phyloP scores from a whole-genome alignment of 2,888 invertebrate genomes.

The Dasysyrphus albostriatus region DNA sequence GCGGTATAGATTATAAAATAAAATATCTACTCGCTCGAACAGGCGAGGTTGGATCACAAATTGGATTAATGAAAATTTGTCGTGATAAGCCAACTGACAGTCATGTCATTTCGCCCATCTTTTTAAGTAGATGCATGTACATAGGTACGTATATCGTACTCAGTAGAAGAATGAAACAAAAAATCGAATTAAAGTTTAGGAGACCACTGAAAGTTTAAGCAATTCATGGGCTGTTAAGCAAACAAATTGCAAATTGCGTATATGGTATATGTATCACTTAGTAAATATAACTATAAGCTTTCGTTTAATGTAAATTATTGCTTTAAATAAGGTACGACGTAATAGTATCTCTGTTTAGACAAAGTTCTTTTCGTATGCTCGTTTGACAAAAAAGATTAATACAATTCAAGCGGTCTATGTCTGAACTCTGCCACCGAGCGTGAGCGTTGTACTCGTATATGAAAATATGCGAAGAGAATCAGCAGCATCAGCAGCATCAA shows the following conservation, averaged over 20 bases:
- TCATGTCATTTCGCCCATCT: slow-evolving; percentile 23
- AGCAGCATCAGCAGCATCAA: background rate
- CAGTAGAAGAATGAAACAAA: slow-evolving; percentile 18
- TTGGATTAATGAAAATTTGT: slow-evolving; percentile 53
- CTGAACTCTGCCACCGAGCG: slow-evolving; percentile 17
- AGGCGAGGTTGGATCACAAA: slow-evolving; percentile 55
- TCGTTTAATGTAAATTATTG: slow-evolving; percentile 52
- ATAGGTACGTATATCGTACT: background rate
- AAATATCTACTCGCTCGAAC: slow-evolving; percentile 27
- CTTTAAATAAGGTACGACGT: slow-evolving; percentile 36
- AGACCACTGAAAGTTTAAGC: slow-evolving; percentile 39
- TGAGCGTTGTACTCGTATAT: background rate
- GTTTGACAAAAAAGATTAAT: slow-evolving; percentile 29
- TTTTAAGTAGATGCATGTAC: slow-evolving; percentile 11
- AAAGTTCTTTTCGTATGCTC: slow-evolving; percentile 31
- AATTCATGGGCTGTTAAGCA: slow-evolving; percentile 59
- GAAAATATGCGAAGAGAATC: background rate
- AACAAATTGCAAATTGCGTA: slow-evolving; percentile 62
- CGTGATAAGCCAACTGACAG: slow-evolving; percentile 25
- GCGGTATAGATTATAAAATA: slow-evolving; percentile 42
- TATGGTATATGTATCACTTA: background rate
- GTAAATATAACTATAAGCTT: slow-evolving; percentile 6
- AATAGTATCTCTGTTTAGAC: slow-evolving; percentile 46
- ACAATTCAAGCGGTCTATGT: slow-evolving; percentile 13
- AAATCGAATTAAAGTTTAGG: slow-evolving; percentile 46